Base-by-base conservation (phyloP, 2,797 vertebrate genomes). In the Enteromius anoplus region DNA sequence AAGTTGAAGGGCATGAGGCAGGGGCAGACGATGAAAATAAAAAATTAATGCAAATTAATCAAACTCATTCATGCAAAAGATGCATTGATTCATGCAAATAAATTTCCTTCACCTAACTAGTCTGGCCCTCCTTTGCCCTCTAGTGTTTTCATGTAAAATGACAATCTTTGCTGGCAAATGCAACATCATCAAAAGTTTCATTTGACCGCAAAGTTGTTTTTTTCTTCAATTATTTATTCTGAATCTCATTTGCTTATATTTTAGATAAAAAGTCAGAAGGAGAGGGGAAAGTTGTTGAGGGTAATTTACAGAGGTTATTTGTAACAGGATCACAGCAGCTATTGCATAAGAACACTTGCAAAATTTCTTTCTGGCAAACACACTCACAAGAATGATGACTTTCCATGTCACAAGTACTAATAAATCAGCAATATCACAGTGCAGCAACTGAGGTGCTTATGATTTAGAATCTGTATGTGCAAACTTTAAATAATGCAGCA, bases 261-360 rank as follows among this genome's bases (percentile, higher is more conserved):
- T 34, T 34, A 81, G 17, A 60, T n/a, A 64, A 71, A 19, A 26
- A 53, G 1, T 51, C 40, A 72, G 7, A 51, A 23, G n/a, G 32
- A 69, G 78, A 12, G 2, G 7, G n/a, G 3, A 69, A 51, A 45
- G 29, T 32, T 29, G 49, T 55, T 75, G 51, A 17, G 29, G 40
- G 17, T 47, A 19, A 64, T 64, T 64, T 47, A 77, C 37, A 64
- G 58, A 2, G 26, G 40, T 21, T 32, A n/a, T 1, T 8, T 78
- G 60, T 66, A 78, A 78, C 75, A 66, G 19, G 76, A 78, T 66
- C 45, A 34, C 76, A 66, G 29, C 45, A 51, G 76, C 60, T 78
- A 29, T 26, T 78, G 29, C 40, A 64, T 62, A 29, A 21, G 75
- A 47, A 64, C 73, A n/a, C 55, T 45, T 77, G 17, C 45, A 77